phyloP scores from a whole-genome alignment of 2,888 invertebrate species.

The Pegoplata infirma region DNA sequence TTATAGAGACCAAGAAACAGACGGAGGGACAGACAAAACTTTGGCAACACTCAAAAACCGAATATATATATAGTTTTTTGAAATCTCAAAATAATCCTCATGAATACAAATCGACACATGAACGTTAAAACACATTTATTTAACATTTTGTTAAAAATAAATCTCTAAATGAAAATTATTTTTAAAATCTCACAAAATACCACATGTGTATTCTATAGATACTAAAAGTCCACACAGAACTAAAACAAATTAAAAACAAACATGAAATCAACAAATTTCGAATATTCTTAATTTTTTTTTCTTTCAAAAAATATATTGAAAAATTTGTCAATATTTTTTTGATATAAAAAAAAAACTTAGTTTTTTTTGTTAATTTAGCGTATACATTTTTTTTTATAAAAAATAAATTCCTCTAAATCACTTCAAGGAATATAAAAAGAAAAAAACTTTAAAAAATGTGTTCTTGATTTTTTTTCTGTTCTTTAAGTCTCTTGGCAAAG shows the following conservation, averaged over 20 bases:
- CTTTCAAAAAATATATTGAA: conserved; percentile 5
- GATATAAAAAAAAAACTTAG: not conserved
- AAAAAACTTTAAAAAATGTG: conserved; percentile 35
- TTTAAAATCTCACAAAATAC: conserved; percentile 23
- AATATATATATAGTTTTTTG: conserved; percentile 52
- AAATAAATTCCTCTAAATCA: conserved; percentile 55
- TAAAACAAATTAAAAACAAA: not conserved
- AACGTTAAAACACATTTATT: conserved; percentile 54
- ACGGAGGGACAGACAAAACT: conserved; percentile 23
- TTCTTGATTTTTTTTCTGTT: conserved; percentile 42
- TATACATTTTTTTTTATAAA: conserved; percentile 29
- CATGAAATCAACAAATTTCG: not conserved
- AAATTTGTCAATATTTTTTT: conserved; percentile 51
- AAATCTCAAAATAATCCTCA: conserved; percentile 52
- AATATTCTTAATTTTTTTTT: not conserved
- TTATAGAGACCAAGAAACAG: conserved; percentile 59
- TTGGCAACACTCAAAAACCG: conserved; percentile 40
- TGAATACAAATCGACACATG: conserved; percentile 59
- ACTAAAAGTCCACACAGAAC: not conserved
- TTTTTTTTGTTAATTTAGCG: not conserved
- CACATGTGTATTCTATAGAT: conserved; percentile 39
- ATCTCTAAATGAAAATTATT: conserved; percentile 22
- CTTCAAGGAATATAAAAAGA: no score
- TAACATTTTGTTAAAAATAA: conserved; percentile 54
- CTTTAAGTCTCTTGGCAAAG: conserved; percentile 53